Evolutionary conservation across 1,140 invertebrate genomes (phyloP).

Genomic region (Mya arenaria): DNA sequence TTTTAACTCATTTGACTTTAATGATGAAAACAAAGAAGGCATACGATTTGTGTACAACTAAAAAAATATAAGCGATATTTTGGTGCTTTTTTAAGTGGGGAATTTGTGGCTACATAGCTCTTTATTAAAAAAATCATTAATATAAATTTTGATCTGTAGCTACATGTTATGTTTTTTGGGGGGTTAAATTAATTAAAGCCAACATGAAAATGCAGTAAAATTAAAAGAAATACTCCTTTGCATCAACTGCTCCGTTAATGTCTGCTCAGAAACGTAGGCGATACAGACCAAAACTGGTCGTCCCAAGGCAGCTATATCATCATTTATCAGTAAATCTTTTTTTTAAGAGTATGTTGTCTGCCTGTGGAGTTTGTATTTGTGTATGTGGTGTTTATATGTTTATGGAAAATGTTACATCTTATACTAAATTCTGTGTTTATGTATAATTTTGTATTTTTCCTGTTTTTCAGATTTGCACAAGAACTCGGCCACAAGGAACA

Average conservation of each 20-base stretch:
- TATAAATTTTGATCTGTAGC: not conserved
- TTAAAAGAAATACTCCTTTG: too few relatives aligned
- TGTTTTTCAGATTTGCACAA: conserved; percentile 71
- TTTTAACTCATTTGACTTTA: not conserved
- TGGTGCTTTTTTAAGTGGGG: not conserved
- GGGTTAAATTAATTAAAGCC: too few relatives aligned
- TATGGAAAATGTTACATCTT: not conserved
- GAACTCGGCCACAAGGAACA: conserved; percentile 63
- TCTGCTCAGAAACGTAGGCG: too few relatives aligned
- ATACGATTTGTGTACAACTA: too few relatives aligned
- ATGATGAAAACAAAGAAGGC: not conserved
- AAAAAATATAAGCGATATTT: too few relatives aligned
- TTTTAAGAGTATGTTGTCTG: not conserved
- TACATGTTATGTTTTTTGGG: not conserved
- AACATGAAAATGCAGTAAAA: too few relatives aligned
- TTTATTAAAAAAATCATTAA: not conserved
- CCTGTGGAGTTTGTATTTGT: not conserved
- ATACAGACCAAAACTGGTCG: not conserved
- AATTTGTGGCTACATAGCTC: not conserved
- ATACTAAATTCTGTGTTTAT: not conserved
- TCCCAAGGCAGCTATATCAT: not conserved
- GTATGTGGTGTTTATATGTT: not conserved
- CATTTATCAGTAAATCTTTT: not conserved
- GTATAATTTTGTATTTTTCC: conserved; percentile 23
- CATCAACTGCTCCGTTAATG: too few relatives aligned